Percentiles rank a stretch among this genome's conserved stretches.
These are phyloP conservation scores for Eretmodus cyanostictus DNA, from an alignment of 2,113 vertebrate species.

Conservation along the genomic window DNA sequence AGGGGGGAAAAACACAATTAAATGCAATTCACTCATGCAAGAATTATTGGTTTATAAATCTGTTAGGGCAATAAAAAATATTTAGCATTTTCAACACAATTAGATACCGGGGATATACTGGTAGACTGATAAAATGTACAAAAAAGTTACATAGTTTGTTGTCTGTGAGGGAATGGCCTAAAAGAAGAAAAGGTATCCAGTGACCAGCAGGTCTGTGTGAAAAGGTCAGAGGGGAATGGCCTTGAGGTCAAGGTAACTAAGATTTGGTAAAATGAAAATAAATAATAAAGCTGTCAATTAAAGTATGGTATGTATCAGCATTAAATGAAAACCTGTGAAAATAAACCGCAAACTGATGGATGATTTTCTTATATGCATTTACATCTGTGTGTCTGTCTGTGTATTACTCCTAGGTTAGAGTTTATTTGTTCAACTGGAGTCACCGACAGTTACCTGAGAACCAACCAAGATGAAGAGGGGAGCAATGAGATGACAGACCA, in stretches of 20 bases:
- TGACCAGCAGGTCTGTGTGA: neutral
- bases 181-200: neutral
- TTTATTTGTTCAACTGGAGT: neutral
- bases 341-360: neutral
- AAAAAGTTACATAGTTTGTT: neutral
- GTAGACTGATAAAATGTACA: neutral
- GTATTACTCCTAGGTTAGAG: neutral
- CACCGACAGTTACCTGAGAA: slow-evolving; percentile 28
- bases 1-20: neutral
- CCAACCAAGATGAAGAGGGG: slow-evolving; percentile 4
- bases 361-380: neutral
- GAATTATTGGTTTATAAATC: neutral
- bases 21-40: neutral
- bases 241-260: neutral
- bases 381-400: neutral
- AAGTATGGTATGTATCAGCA: neutral
- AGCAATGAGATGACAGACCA: slow-evolving; percentile 46
- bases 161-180: neutral
- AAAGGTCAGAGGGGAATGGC: neutral
- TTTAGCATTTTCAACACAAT: neutral
- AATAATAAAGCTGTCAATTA: neutral
- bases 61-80: neutral
- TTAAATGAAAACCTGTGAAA: neutral
- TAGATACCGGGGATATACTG: neutral
- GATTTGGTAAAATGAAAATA: neutral